phyloP scores from a whole-genome alignment of 1,140 invertebrate genomes.

The Drosophila setifemur region DNA sequence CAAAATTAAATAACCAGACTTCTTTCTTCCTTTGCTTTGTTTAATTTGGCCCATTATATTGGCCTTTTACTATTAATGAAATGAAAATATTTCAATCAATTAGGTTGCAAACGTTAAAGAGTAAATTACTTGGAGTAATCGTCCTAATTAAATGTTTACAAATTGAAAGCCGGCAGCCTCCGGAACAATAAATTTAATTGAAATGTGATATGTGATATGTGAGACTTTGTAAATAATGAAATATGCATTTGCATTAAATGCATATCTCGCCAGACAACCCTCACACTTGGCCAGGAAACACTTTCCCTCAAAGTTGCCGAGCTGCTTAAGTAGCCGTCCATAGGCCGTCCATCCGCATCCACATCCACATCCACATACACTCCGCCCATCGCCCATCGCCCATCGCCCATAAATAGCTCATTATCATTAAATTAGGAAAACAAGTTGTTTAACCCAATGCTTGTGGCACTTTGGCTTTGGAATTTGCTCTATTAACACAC shows the following conservation, averaged over 20 bases:
- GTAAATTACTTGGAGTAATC: not conserved
- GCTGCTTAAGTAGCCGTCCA: not conserved
- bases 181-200: constrained; percentile 1
- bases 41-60: too few relatives aligned
- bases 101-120: not conserved
- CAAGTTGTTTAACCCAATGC: constrained; percentile 68
- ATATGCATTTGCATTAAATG: constrained; percentile 19
- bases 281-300: constrained; percentile 33
- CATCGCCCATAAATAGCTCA: constrained; percentile 73
- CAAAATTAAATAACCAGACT: too few relatives aligned
- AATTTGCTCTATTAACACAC: constrained; percentile 37
- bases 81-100: too few relatives aligned
- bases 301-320: constrained; percentile 62
- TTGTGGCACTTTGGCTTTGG: constrained; percentile 47
- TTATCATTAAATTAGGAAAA: constrained; percentile 78
- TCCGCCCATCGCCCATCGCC: constrained; percentile 51
- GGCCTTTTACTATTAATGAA: too few relatives aligned
- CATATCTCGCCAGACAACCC: not conserved
- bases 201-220: not conserved
- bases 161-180: not conserved
- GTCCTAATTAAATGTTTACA: constrained; percentile 6
- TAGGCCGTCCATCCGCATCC: not conserved
- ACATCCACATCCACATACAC: constrained; percentile 24
- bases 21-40: too few relatives aligned
- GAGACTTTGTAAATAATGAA: constrained; percentile 27